phyloP scores from a whole-genome alignment of 2,888 invertebrate genomes.

The Rhodophaea formosa region DNA sequence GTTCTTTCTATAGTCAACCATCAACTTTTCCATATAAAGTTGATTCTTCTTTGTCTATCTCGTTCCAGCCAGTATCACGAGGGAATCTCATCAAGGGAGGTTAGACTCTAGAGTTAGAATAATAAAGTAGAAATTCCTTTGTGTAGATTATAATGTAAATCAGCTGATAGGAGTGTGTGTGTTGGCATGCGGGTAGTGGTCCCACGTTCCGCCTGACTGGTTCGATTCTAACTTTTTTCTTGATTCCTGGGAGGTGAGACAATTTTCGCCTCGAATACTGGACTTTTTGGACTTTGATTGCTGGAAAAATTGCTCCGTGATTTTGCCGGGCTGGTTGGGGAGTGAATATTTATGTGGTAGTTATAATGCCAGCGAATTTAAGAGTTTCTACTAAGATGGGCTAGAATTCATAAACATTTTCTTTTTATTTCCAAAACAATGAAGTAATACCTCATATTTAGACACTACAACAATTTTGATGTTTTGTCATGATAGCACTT shows the following conservation, averaged over 20 bases:
- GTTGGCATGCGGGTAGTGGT: slow-evolving; percentile 37
- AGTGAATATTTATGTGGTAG: not conserved
- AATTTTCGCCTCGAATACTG: slow-evolving; percentile 11
- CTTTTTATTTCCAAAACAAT: too few relatives aligned
- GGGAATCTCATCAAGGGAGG: not conserved
- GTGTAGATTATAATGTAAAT: slow-evolving; percentile 32
- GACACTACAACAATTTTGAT: too few relatives aligned
- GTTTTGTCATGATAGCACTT: too few relatives aligned
- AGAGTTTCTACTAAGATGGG: not conserved
- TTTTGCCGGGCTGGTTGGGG: not conserved
- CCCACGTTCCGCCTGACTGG: slow-evolving; percentile 47
- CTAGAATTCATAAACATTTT: not conserved
- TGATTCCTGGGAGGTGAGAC: slow-evolving; percentile 5
- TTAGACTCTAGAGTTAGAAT: not conserved
- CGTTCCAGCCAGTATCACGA: slow-evolving; percentile 2
- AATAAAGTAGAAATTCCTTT: slow-evolving; percentile 8
- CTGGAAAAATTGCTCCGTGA: not conserved
- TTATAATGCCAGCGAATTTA: not conserved
- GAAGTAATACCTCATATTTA: too few relatives aligned
- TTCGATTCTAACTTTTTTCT: slow-evolving; percentile 41
- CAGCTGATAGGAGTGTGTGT: slow-evolving; percentile 42
- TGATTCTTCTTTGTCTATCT: not conserved
- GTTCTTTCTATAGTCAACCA: not conserved
- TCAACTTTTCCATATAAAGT: not conserved
- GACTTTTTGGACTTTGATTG: not conserved